Base-by-base conservation (phyloP, 2,113 vertebrate species). In the Channa argus region DNA sequence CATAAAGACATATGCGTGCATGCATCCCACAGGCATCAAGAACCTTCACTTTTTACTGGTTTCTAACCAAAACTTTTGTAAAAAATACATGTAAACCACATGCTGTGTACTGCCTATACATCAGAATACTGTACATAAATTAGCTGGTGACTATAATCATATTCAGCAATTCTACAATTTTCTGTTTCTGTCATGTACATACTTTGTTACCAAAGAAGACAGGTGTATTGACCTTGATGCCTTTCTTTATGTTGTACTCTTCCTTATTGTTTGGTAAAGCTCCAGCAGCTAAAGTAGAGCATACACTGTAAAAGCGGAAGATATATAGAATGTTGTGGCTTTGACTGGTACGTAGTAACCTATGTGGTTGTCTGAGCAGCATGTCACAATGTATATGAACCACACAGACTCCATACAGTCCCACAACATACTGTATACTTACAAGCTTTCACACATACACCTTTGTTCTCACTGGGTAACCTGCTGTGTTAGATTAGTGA, bases 321-420 rank as follows among this genome's bases (percentile, higher is more conserved):
- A 62, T 67, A 12, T 58, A 41, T 12, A 54, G 70, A 52, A 46
- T 34, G 14, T 60, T 91, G 83, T 88, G 86, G 89, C 52, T 84
- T 87, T 74, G 34, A 43, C 47, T 68, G 75, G 33, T 72, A 68
- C 7, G 11, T 77, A 51, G 77, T 85, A 81, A 84, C 71, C 49
- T 45, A 15, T 89, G 91, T 73, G 86, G 86, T 87, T 84, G 53
- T 83, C 52, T 73, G 41, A 61, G 64, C 43, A 68, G 67, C 52
- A 13, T 44, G 14, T 74, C 37, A 55, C 41, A 14, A 5, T 41
- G 34, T 75, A 54, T 71, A 52, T 45, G 15, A 88, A 50, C 70
- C 74, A 59, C 70, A 75, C 15, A 46, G 36, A 45, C 14, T 53
- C 73, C 10, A 39, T 71, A 73, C 12, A 74, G 61, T 41, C 60